Base-by-base conservation (phyloP, 1,140 invertebrate species). In the Hydropsyche tenuis region DNA sequence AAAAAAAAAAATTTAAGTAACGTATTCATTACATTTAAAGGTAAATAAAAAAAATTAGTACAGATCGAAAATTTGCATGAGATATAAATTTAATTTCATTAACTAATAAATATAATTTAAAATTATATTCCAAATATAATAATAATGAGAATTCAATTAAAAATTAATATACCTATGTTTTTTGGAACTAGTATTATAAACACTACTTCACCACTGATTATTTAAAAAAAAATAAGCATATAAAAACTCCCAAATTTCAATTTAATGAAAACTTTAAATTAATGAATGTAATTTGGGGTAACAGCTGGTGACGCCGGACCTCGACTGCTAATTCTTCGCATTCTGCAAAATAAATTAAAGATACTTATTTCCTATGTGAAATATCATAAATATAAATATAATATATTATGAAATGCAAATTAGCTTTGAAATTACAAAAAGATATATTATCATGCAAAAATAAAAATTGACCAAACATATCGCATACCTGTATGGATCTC, bases 401-500 rank as follows among this genome's bases (percentile, higher is more conserved):
- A n/a, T n/a, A n/a, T n/a, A n/a, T n/a, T n/a, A n/a, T n/a, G n/a
- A n/a, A n/a, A n/a, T n/a, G n/a, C n/a, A n/a, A n/a, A n/a, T n/a
- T n/a, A n/a, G n/a, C n/a, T n/a, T n/a, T n/a, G n/a, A n/a, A n/a
- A n/a, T n/a, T n/a, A n/a, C n/a, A n/a, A n/a, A 30, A 65, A n/a
- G 37, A 30, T 65, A 37, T n/a, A n/a, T n/a, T n/a, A 37, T 30
- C 7, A 23, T 51, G 51, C 63, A 18, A 11, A 72, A 18, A 51
- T 30, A 48, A 18, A 20, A 12, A 37, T 72, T 53, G 18, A 22
- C 12, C 48, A 22, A 43, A 62, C 9, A 9, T 37, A 37, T 37
- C 9, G 3, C 42, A 27, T 77, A 77, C 76, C 76, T 77, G 73
- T 73, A 77, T 42, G 70, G 76, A 73, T 77, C 76, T 75, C 72